Conservation (phyloP, 2,888 invertebrate genomes). For the Trypoxylon attenuatum region DNA sequence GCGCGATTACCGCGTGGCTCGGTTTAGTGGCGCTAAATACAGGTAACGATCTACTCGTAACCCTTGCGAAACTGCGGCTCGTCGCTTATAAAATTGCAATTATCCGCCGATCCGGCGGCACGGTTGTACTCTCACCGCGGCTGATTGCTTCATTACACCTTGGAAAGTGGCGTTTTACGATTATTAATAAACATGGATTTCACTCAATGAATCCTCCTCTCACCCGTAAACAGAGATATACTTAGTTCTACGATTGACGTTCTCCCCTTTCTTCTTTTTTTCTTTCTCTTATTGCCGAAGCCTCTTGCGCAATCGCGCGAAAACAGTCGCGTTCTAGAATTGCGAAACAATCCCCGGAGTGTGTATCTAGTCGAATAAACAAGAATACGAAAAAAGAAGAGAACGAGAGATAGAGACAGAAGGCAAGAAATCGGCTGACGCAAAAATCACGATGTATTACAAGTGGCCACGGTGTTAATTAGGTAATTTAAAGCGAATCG, state of each 20-base stretch:
- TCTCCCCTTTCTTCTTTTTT: too few species aligned
- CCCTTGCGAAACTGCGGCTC: slow-evolving; percentile 27
- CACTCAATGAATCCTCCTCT: too few species aligned
- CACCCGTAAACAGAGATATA: too few species aligned
- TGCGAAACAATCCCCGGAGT: not conserved
- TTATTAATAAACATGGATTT: too few species aligned
- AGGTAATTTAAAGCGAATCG: slow-evolving; percentile 41
- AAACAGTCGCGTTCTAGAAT: not conserved
- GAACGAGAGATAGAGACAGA: not conserved
- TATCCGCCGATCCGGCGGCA: slow-evolving; percentile 6
- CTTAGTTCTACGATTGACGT: too few species aligned
- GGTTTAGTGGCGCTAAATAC: slow-evolving; percentile 39
- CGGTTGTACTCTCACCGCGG: slow-evolving; percentile 5
- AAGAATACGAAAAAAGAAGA: not conserved
- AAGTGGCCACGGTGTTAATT: slow-evolving; percentile 25
- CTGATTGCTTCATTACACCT: slow-evolving; percentile 16
- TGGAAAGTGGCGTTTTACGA: slow-evolving; percentile 3
- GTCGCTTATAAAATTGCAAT: slow-evolving; percentile 17
- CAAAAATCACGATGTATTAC: slow-evolving; percentile 10
- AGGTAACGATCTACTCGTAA: slow-evolving; percentile 31
- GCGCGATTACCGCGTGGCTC: slow-evolving; percentile 22
- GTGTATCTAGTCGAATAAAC: not conserved
- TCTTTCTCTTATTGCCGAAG: too few species aligned
- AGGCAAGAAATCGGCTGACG: slow-evolving; percentile 16
- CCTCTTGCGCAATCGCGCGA: not conserved